Base-by-base conservation (phyloP, 1,140 invertebrate species). In the Caenorhabditis elegans region DNA sequence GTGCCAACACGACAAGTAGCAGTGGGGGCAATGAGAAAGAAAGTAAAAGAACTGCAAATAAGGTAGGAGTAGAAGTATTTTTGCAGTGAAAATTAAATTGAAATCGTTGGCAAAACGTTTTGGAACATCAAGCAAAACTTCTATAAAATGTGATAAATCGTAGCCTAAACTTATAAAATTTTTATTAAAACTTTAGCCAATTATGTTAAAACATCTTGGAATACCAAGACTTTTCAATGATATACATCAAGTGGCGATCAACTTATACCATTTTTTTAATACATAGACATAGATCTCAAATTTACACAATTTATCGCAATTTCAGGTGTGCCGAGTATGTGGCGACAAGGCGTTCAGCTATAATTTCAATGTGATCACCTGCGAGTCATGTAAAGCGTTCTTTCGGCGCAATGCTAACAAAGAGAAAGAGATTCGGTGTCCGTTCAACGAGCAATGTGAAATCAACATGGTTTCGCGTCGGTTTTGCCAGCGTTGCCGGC, bases 301-400 rank as follows among this genome's bases (percentile, higher is more conserved):
- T 34, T 24, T 34, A 19, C 15, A 36, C 31, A 78, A 19, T 28
- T 10, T 8, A 4, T 55, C 2, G 5, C 13, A 13, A 53, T 48
- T 46, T 31, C 19, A 94, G 90, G 91, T 93, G 80, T 94, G 94
- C 88, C 92, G 93, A 28, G 95, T 97, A 26, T 97, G 95, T 90
- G 95, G 95, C 1, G 95, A 97, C 88, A 93, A 93, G 87, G 96
- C 96, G 10, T 92, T 97, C 36, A 95, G 96, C n/a, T 97, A 96
- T 90, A 98, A 98, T 92, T 98, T 98, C 90, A 97, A 97, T 91
- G 96, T 96, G 6, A 94, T 98, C 46, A 96, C 96, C 2, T 98
- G 96, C 88, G 96, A 98, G 91, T 97, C 95, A 84, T 98, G 96
- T 89, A 98, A 98, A 90, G 96, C 96, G 0, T 98, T 98, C 90